Percentiles rank a stretch among this genome's conserved stretches.
phyloP scores from a whole-genome alignment of 2,888 invertebrate genomes.

The Acanthococcus lagerstroemiae region DNA sequence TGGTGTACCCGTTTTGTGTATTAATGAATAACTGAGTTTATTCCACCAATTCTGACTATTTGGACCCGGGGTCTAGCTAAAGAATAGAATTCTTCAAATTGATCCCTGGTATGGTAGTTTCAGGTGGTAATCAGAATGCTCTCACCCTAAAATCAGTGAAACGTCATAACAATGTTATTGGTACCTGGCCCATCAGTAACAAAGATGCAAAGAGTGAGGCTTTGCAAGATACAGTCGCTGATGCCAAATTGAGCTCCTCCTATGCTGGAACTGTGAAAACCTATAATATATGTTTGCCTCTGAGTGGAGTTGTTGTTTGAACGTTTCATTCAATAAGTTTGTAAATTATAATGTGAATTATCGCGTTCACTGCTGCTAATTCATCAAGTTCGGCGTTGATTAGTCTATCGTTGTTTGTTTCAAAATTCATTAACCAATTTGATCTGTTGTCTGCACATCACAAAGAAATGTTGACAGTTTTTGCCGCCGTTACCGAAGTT shows the following conservation, averaged over 20 bases:
- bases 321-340: constrained; percentile 72
- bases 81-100: too few species aligned
- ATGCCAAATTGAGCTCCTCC: constrained; percentile 46
- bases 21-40: too few species aligned
- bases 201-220: too few species aligned
- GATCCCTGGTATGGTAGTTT: too few species aligned
- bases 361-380: too few species aligned
- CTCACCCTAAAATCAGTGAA: constrained; percentile 66
- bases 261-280: constrained; percentile 54
- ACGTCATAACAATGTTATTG: constrained; percentile 70
- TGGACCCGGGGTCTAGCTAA: too few species aligned
- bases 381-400: too few species aligned
- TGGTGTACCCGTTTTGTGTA: too few species aligned
- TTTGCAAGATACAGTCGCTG: constrained; percentile 1
- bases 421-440: constrained; percentile 62
- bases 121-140: constrained; percentile 35
- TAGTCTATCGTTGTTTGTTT: too few species aligned
- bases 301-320: constrained; percentile 83
- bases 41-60: too few species aligned
- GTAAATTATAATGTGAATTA: too few species aligned
- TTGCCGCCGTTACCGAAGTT: constrained; percentile 87
- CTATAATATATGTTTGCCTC: constrained; percentile 81
- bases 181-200: too few species aligned
- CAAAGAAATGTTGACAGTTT: constrained; percentile 86
- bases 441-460: constrained; percentile 69